Evolutionary conservation across 1,140 invertebrate species (phyloP).

Genomic region (Drosophila repletoides): DNA sequence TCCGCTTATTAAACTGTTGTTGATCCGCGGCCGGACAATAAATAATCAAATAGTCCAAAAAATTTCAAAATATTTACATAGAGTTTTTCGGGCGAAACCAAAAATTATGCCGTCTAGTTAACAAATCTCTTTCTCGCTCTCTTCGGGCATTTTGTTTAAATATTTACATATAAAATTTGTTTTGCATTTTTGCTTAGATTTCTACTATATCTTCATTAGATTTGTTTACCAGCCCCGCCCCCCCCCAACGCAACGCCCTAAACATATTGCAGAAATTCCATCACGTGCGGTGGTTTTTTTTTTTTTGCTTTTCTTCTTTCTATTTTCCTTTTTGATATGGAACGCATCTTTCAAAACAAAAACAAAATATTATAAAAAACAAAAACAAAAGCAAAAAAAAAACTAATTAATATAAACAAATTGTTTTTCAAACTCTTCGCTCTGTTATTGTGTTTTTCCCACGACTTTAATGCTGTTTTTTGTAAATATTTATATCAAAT

Average conservation of each 20-base stretch:
- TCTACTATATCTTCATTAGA: slow-evolving; percentile 1
- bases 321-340: slow-evolving; percentile 2
- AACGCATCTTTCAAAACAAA: slow-evolving; percentile 28
- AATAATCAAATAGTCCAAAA: slow-evolving; percentile 68
- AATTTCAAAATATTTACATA: slow-evolving; percentile 75
- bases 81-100: slow-evolving; percentile 33
- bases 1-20: slow-evolving; percentile 51
- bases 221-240: slow-evolving; percentile 17
- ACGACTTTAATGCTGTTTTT: slow-evolving; percentile 53
- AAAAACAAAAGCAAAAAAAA: neutral
- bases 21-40: slow-evolving; percentile 61
- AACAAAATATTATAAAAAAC: slow-evolving; percentile 19
- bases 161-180: slow-evolving; percentile 52
- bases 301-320: neutral
- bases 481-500: slow-evolving; percentile 68
- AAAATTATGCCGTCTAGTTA: slow-evolving; percentile 68
- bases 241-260: too few species aligned
- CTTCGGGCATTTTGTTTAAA: slow-evolving; percentile 60
- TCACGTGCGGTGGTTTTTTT: slow-evolving; percentile 52
- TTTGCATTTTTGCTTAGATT: slow-evolving; percentile 53
- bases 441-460: slow-evolving; percentile 59
- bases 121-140: slow-evolving; percentile 10
- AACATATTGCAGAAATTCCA: slow-evolving; percentile 26
- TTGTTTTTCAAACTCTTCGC: slow-evolving; percentile 33
- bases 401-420: slow-evolving; percentile 13